phyloP scores from a whole-genome alignment of 2,888 invertebrate genomes.

The Pyrrhia umbra region DNA sequence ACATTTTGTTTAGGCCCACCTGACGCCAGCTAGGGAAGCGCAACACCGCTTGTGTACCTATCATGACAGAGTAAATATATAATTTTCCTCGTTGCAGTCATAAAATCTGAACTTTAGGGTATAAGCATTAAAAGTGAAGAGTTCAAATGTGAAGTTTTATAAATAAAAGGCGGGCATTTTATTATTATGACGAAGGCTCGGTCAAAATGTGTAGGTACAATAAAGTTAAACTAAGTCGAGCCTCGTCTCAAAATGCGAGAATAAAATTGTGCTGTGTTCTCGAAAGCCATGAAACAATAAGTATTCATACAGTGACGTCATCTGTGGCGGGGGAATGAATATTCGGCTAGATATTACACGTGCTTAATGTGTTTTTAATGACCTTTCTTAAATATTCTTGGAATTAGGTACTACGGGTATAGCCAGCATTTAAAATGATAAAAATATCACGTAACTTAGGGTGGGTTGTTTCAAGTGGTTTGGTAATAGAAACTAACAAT shows the following conservation, averaged over 20 bases:
- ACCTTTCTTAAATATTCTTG: slow-evolving; percentile 53
- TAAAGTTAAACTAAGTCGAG: slow-evolving; percentile 56
- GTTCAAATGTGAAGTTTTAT: slow-evolving; percentile 28
- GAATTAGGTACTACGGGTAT: slow-evolving; percentile 12
- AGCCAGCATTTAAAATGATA: not conserved
- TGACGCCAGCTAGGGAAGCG: slow-evolving; percentile 69
- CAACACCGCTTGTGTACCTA: slow-evolving; percentile 61
- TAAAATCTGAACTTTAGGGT: slow-evolving; percentile 42
- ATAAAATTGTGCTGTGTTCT: slow-evolving; percentile 54
- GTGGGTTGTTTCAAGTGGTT: not conserved
- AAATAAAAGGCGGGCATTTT: slow-evolving; percentile 29
- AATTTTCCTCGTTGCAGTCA: slow-evolving; percentile 61
- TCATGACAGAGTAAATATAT: slow-evolving; percentile 65
- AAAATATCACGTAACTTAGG: not conserved
- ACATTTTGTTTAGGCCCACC: slow-evolving; percentile 82
- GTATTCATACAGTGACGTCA: slow-evolving; percentile 53
- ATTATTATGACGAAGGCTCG: slow-evolving; percentile 24
- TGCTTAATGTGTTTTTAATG: slow-evolving; percentile 74
- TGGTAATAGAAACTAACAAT: not conserved
- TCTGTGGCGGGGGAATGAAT: slow-evolving; percentile 5
- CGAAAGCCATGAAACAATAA: slow-evolving; percentile 56
- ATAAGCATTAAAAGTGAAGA: slow-evolving; percentile 31
- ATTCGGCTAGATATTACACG: slow-evolving; percentile 47
- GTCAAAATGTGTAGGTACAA: slow-evolving; percentile 27
- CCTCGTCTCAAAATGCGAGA: slow-evolving; percentile 35